A percentile compares a stretch with the other conserved stretches of the same genome.
These are phyloP conservation scores for Ctenomys sociabilis DNA, from an alignment of 2,113 vertebrate genomes.

Conservation along the genomic window DNA sequence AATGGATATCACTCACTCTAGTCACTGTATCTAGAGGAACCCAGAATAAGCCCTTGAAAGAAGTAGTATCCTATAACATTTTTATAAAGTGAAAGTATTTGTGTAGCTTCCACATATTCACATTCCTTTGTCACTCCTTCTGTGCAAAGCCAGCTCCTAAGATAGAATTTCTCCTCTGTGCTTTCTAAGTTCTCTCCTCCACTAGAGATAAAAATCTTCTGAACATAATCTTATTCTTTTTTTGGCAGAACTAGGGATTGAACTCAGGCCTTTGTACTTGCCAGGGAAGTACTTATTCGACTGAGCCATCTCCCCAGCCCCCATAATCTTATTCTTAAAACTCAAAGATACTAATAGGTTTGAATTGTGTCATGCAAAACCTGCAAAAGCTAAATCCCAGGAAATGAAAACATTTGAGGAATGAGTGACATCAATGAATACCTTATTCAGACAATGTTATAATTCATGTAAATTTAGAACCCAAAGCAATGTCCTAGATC, in stretches of 20 bases:
- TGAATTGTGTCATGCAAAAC: background rate
- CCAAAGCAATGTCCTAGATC: slow-evolving; percentile 16
- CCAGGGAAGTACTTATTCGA: no score
- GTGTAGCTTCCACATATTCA: background rate
- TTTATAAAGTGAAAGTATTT: background rate
- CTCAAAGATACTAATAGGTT: background rate
- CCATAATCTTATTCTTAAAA: slow-evolving; percentile 1
- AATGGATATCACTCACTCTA: slow-evolving; percentile 2
- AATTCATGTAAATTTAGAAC: slow-evolving; percentile 40
- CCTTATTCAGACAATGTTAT: background rate
- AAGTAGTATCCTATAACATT: background rate
- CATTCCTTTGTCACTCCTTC: background rate
- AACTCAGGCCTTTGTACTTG: no score
- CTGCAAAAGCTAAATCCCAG: background rate
- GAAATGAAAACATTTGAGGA: background rate
- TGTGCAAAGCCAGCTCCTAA: slow-evolving; percentile 40
- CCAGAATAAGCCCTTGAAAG: background rate
- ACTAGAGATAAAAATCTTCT: no score
- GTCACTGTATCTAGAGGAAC: background rate
- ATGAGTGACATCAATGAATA: background rate
- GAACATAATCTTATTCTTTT: no score
- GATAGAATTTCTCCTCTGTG: background rate
- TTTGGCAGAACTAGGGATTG: no score
- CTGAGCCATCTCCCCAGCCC: no score
- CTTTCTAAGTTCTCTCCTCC: background rate